A percentile compares a stretch with the other conserved stretches of the same genome.
Evolutionary conservation across 2,113 vertebrate species (phyloP).

Genomic region (Planiliza haematocheilus): DNA sequence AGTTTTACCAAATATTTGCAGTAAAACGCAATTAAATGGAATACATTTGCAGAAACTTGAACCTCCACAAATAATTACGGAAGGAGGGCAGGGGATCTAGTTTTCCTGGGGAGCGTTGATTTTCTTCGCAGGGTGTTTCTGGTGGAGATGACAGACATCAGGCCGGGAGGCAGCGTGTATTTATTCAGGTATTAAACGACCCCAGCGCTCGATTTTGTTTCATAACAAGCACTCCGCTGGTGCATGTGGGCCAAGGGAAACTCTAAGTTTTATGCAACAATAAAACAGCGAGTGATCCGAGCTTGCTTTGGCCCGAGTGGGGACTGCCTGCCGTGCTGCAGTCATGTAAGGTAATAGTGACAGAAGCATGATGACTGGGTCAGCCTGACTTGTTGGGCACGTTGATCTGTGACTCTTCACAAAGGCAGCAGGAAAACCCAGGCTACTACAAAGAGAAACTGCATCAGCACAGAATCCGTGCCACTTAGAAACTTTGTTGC

Average conservation of each 20-base stretch:
- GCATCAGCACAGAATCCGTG: neutral
- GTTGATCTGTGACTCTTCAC: neutral
- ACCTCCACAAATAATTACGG: conserved; percentile 75
- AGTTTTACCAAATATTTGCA: conserved; percentile 78
- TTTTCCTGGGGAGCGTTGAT: conserved; percentile 58
- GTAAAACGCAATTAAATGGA: conserved; percentile 80
- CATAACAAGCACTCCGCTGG: conserved; percentile 64
- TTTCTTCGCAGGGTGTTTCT: conserved; percentile 60
- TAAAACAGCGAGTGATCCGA: conserved; percentile 41
- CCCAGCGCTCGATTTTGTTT: conserved; percentile 37
- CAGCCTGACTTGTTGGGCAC: neutral
- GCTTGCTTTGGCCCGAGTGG: neutral
- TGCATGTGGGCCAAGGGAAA: conserved; percentile 48
- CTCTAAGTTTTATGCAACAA: conserved; percentile 43
- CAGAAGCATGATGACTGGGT: neutral
- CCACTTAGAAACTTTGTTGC: too few relatives aligned
- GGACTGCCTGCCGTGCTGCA: conserved; percentile 7
- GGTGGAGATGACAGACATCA: conserved; percentile 50
- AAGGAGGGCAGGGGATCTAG: conserved; percentile 39
- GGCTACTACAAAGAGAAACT: neutral
- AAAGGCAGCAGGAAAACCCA: neutral
- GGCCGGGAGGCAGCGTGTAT: conserved; percentile 66
- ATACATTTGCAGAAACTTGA: conserved; percentile 78
- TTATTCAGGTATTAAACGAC: conserved; percentile 75
- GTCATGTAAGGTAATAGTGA: conserved; percentile 64